These are phyloP conservation scores for Clarias pachynema DNA, from an alignment of 2,797 vertebrate species.

Conservation along the genomic window DNA sequence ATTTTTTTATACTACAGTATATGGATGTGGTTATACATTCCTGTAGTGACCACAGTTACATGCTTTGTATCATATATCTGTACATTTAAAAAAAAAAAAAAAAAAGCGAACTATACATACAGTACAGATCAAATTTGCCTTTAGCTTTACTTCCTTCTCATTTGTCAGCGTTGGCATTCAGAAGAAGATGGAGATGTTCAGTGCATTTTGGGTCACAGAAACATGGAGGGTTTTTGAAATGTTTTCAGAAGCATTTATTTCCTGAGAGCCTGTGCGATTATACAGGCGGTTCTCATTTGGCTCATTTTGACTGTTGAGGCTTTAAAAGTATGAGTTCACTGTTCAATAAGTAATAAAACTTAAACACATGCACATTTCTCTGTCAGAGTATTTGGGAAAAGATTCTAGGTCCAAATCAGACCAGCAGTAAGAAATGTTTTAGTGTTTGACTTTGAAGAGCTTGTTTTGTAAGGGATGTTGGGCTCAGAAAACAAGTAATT, in stretches of 20 bases:
- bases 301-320: neutral
- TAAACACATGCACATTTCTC: neutral
- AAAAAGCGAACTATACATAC: neutral
- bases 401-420: neutral
- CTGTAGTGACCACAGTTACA: neutral
- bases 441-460: neutral
- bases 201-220: neutral
- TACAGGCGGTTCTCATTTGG: neutral
- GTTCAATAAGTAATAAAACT: slow-evolving; percentile 15
- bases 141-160: neutral
- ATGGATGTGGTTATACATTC: neutral
- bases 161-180: slow-evolving; percentile 24
- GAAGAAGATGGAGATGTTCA: slow-evolving; percentile 4
- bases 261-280: neutral
- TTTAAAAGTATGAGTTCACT: neutral
- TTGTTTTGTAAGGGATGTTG: slow-evolving; percentile 15
- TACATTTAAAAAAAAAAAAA: neutral
- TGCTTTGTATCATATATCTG: neutral
- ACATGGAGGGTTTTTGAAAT: slow-evolving; percentile 4
- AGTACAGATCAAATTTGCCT: neutral
- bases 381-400: neutral
- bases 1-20: neutral
- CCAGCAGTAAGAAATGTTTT: neutral
- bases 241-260: slow-evolving; percentile 14
- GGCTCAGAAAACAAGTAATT: slow-evolving; percentile 38